Evolutionary conservation across 2,113 vertebrate genomes (phyloP).

Genomic region (Erinaceus europaeus): DNA sequence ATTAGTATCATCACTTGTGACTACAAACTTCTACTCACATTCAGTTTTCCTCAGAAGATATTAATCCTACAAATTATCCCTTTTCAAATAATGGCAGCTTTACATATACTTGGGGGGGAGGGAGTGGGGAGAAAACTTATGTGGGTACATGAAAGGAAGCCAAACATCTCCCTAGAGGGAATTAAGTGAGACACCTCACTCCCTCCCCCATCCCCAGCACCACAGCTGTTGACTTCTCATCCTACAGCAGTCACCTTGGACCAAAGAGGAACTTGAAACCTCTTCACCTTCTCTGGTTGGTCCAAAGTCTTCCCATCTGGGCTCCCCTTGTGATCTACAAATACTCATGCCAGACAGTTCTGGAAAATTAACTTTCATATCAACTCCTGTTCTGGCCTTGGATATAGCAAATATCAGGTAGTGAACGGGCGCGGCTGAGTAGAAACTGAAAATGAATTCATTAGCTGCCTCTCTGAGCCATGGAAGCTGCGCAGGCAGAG

Average conservation of each 20-base stretch:
- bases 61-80: background rate
- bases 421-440: background rate
- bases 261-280: background rate
- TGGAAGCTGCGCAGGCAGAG: background rate
- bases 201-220: no score
- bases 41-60: slow-evolving; percentile 39
- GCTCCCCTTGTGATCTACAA: background rate
- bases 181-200: background rate
- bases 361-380: slow-evolving; percentile 40
- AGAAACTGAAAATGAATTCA: slow-evolving; percentile 49
- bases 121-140: no score
- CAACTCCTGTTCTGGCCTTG: background rate
- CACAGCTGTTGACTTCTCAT: background rate
- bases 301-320: background rate
- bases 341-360: background rate
- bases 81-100: slow-evolving; percentile 27
- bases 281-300: background rate
- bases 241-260: background rate
- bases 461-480: background rate
- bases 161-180: background rate
- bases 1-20: background rate
- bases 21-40: slow-evolving; percentile 37
- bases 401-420: background rate
- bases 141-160: background rate
- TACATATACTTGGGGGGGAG: no score